phyloP scores from a whole-genome alignment of 1,140 invertebrate species.

The Leptinotarsa undecemlineata region DNA sequence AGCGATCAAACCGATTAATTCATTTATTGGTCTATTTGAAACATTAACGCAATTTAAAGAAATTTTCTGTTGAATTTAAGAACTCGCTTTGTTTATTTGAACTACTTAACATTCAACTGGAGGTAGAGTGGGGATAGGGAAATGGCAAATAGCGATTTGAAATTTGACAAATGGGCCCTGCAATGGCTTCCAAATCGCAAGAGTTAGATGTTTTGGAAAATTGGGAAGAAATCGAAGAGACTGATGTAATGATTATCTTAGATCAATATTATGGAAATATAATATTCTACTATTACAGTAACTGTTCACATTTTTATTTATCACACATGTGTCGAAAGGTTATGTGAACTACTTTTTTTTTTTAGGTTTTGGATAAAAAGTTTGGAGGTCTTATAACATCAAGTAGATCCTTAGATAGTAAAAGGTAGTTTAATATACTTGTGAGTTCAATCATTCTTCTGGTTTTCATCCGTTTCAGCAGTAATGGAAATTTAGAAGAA shows the following conservation, averaged over 20 bases:
- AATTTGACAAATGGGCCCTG: constrained; percentile 33
- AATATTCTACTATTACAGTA: constrained; percentile 9
- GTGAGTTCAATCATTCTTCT: not conserved
- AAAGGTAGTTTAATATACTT: constrained; percentile 41
- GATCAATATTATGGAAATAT: not conserved
- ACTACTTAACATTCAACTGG: constrained; percentile 1
- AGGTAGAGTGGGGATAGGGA: not conserved
- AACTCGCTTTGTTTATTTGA: not conserved
- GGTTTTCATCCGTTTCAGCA: constrained; percentile 34
- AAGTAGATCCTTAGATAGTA: constrained; percentile 43
- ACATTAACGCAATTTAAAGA: too few relatives aligned
- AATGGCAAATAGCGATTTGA: not conserved
- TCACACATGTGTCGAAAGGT: constrained; percentile 12
- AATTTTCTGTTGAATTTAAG: too few relatives aligned
- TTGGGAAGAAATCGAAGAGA: constrained; percentile 55
- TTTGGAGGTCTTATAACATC: constrained; percentile 50
- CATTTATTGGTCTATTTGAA: too few relatives aligned
- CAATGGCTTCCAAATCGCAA: constrained; percentile 54
- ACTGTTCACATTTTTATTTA: constrained; percentile 12
- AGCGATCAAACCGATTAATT: too few relatives aligned
- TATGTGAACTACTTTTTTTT: constrained; percentile 28
- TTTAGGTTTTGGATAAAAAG: constrained; percentile 53
- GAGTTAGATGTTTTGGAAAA: constrained; percentile 53
- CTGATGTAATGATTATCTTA: constrained; percentile 49
- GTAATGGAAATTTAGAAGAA: constrained; percentile 44